Evolutionary conservation across 2,888 invertebrate genomes (phyloP), one percentile per base, ranked within the genome.

Genomic region (Thecophora atra): DNA sequence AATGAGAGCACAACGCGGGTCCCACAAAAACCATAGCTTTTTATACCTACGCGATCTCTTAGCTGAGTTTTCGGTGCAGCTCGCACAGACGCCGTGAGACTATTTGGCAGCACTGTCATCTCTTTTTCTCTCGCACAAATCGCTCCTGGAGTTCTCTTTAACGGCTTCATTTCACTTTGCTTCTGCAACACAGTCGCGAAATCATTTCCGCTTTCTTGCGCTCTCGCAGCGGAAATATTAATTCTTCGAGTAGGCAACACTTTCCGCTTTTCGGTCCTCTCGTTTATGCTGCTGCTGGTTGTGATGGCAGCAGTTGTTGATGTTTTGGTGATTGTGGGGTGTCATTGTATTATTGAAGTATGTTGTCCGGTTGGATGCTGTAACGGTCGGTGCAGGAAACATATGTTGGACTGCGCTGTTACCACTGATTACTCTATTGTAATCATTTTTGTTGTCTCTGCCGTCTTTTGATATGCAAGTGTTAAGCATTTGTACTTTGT

Each of bases 171-270:
- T 21, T 63, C 63, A 28, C n/a, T 51, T 2, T 65, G 26, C 58
- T 58, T 6, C 26, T 65, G 15, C 21, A 37, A 17, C 19, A n/a
- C 54, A 42, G n/a, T 37, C 54, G 54, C 60, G 30, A 3, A 26
- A 15, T 28, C 71, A 75, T 77, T 76, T 78, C 78, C 77, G 76
- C 75, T 75, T 73, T 72, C 76, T 71, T 75, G 75, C 75, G 76
- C 76, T 76, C 72, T 77, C 76, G 66, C 60, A 67, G 74, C 75
- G 73, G 75, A 76, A 78, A 77, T 78, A 77, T 72, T 72, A 69
- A 71, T 76, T 66, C 72, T 74, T 54, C 71, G 75, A 73, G 72
- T 19, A 28, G 66, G 30, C 52, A 30, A 60, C 51, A 60, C 42
- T 58, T 54, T 58, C 58, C 26, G 26, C 28, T 26, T 24, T 44